Evolutionary conservation across 2,113 vertebrate species (phyloP), one percentile per base, ranked within the genome.

Genomic region (Isurus oxyrinchus): DNA sequence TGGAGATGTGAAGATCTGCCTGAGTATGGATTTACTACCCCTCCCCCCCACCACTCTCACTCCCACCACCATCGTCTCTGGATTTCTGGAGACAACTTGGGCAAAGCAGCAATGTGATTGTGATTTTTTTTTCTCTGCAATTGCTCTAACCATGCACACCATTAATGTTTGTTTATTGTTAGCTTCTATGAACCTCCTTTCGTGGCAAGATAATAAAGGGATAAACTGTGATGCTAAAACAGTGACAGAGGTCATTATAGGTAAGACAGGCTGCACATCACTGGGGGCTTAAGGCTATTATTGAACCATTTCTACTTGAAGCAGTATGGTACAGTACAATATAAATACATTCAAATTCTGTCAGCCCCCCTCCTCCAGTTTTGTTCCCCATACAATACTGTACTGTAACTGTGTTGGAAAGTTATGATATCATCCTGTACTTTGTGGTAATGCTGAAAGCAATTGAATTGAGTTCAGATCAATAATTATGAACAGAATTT

Each of bases 401-500:
- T 19, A 66, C 63, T 66, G 63, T 59, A n/a, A 91, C 55, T n/a
- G 55, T 35, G 31, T 35, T 59, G n/a, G 59, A 94, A 16, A 63
- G 59, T 94, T 23, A 94, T 94, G 59, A 94, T 59, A n/a, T 55
- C 57, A 63, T 44, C 59, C 35, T 25, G 35, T 63, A 66, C 35
- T 94, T 94, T 40, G 16, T 11, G 59, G 59, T 63, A 94, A 94
- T 94, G 59, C n/a, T 94, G 59, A n/a, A 94, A 40, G 59, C 35
- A 94, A 94, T 53, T 95, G 23, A 72, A 95, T 72, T 95, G 53
- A 72, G 21, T 40, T 53, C 67, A 44, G 40, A 95, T 95, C 67
- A 95, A 95, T 72, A 72, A 72, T 16, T 55, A 25, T 55, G 67
- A 95, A 35, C 67, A 53, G 66, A 95, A 72, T 95, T 55, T 95